Base-by-base conservation (phyloP, 2,113 vertebrate species). In the Nyctereutes procyonoides region DNA sequence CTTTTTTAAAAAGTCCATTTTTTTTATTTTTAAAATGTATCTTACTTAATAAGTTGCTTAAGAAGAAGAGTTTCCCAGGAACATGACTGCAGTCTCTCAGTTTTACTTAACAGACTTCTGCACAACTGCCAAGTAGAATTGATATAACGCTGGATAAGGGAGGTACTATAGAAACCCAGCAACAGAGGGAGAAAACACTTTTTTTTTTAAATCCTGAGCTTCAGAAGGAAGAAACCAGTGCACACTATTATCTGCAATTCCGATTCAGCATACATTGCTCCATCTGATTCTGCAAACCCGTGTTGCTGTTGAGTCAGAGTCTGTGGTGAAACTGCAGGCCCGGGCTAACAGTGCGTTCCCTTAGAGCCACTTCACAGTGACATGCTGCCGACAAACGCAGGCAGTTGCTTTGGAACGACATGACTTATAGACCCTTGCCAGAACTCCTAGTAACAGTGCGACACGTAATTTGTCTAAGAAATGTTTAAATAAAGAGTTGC, bases 401-500 rank as follows among this genome's bases (percentile, higher is more conserved):
- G 53, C 56, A n/a, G 15, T 67, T 85, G 43, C 32, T 86, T 60
- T 86, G 56, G 79, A 79, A 67, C 30, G 51, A 62, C 43, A 82
- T 83, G 93, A 12, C 53, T 95, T n/a, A 28, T 1, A 89, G 87
- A 82, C 80, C 35, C 4, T 93, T 71, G 67, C 84, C 91, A 96
- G 56, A 86, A 94, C 20, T 76, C 67, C 74, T 73, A 92, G 38
- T 81, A 88, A 82, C 19, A 30, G 24, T 22, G 53, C 7, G 63
- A 43, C 8, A 73, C 53, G 15, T 76, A 65, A 92, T 94, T 96
- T 97, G 48, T 97, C 60, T 76, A 81, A 74, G 69, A 93, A 53
- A 6, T 85, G 35, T 73, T 97, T 96, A 95, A 97, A 92, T 90
- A 94, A 96, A 73, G 76, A 92, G 84, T 65, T 96, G 86, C 69